Conservation (phyloP, 1,140 invertebrate species). For the Mizuhopecten yessoensis region DNA sequence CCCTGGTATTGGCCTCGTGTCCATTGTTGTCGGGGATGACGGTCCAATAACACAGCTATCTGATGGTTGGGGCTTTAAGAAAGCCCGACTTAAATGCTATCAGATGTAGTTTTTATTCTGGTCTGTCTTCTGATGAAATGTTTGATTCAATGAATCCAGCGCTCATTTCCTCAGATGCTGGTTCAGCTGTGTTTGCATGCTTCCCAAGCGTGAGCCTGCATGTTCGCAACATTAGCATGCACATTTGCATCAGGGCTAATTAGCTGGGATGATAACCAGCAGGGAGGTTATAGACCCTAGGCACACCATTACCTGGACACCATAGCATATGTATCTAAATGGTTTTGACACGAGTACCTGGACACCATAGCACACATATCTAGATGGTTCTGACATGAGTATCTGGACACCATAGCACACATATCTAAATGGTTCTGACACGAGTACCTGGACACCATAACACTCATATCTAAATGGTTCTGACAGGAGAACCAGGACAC, state of each 20-base stretch:
- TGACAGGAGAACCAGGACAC: no score
- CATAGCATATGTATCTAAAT: no score
- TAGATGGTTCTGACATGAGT: no score
- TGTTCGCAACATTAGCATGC: not conserved
- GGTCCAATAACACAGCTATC: conserved; percentile 2
- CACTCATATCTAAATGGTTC: no score
- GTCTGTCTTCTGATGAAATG: not conserved
- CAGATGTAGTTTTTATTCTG: not conserved
- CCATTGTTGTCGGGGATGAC: not conserved
- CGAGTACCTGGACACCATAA: no score
- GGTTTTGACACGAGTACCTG: no score
- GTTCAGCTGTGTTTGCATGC: not conserved
- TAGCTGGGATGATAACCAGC: not conserved
- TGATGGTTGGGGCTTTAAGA: not conserved
- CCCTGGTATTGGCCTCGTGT: not conserved
- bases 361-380: no score
- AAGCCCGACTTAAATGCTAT: not conserved
- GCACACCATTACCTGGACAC: not conserved
- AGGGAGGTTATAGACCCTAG: not conserved
- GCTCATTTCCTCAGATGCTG: not conserved
- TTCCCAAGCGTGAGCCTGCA: not conserved
- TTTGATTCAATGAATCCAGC: not conserved
- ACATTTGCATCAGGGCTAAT: conserved; percentile 19
- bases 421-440: no score
- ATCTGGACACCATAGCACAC: no score